Conservation (phyloP, 2,113 vertebrate species). For the Heteronetta atricapilla region DNA sequence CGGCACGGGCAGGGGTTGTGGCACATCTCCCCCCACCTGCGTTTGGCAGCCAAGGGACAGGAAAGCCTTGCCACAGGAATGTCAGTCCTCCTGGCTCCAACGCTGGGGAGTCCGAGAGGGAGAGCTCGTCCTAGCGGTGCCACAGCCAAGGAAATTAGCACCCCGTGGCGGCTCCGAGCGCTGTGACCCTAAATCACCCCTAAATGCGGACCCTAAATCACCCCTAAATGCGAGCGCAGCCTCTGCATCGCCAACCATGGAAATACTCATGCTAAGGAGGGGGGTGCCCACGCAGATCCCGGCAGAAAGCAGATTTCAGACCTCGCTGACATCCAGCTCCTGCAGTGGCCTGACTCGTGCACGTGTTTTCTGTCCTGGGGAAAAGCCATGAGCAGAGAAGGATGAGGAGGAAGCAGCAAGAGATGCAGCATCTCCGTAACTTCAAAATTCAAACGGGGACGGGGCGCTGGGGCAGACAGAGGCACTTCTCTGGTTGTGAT, state of each 20-base stretch:
- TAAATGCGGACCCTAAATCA: not conserved
- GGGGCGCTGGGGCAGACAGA: not conserved
- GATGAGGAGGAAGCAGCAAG: not conserved
- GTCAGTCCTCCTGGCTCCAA: conserved; percentile 14
- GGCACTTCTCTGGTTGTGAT: not conserved
- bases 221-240: not conserved
- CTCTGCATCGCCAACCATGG: not conserved
- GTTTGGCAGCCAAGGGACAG: not conserved
- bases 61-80: not conserved
- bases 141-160: conserved; percentile 28
- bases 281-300: not conserved
- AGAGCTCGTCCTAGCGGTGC: conserved; percentile 1
- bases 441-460: not conserved
- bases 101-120: conserved; percentile 34
- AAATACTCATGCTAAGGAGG: not conserved
- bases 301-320: not conserved
- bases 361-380: not conserved
- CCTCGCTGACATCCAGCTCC: conserved; percentile 5
- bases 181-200: not conserved
- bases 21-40: not conserved
- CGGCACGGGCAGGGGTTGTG: not conserved
- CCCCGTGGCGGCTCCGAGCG: not conserved
- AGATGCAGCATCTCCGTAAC: not conserved
- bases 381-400: not conserved
- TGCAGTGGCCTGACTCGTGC: not conserved